A percentile compares a stretch with the other conserved stretches of the same genome.
Conservation (phyloP, 2,888 invertebrate genomes). For the Agrenia bidenticulata region DNA sequence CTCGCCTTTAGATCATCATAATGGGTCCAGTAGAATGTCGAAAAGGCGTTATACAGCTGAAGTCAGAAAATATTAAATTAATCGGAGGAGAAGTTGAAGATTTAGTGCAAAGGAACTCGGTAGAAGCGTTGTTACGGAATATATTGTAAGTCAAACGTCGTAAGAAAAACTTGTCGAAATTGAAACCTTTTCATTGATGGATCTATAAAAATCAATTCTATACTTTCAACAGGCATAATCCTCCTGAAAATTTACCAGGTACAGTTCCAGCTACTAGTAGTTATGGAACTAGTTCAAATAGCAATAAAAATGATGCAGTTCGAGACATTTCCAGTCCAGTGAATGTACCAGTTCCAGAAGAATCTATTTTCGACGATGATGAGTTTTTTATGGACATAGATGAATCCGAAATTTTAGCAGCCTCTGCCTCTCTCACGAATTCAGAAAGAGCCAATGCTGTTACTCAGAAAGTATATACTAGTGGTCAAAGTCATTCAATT, state of each 20-base stretch:
- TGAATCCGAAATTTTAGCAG: slow-evolving; percentile 32
- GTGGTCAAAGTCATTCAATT: background rate
- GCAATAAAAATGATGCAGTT: slow-evolving; percentile 9
- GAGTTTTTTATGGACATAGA: slow-evolving; percentile 50
- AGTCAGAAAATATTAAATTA: slow-evolving; percentile 63
- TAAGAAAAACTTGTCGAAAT: slow-evolving; percentile 52
- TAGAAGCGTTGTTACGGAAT: slow-evolving; percentile 65
- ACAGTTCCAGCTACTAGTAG: background rate
- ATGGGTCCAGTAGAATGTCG: slow-evolving; percentile 72
- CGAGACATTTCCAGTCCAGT: slow-evolving; percentile 23
- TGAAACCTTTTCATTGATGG: background rate
- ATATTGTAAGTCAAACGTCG: slow-evolving; percentile 61
- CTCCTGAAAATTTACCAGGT: background rate
- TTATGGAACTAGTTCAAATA: background rate
- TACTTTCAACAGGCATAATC: slow-evolving; percentile 1
- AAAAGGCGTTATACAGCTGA: slow-evolving; percentile 68
- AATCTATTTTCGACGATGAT: slow-evolving; percentile 34
- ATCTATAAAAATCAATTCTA: too few species aligned
- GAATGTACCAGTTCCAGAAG: slow-evolving; percentile 28
- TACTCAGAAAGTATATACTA: background rate
- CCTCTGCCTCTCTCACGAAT: slow-evolving; percentile 5
- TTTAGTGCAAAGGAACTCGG: slow-evolving; percentile 62
- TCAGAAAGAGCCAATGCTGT: background rate
- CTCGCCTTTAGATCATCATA: slow-evolving; percentile 65
- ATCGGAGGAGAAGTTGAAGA: slow-evolving; percentile 74